Evolutionary conservation across 1,140 invertebrate species (phyloP), one percentile per base, ranked within the genome.

Genomic region (Heliconius himera): DNA sequence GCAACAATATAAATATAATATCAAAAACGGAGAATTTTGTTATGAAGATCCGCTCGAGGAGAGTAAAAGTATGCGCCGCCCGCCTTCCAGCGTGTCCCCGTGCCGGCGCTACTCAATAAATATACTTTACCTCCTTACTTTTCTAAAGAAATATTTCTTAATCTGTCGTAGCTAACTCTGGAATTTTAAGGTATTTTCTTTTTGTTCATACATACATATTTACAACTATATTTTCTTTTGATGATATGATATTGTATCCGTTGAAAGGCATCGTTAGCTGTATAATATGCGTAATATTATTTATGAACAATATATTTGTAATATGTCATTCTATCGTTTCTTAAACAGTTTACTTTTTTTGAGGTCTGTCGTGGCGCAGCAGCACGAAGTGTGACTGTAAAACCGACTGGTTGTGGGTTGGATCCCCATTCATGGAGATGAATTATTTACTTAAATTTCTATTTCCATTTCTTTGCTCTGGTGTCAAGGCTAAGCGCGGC

Each of bases 1-100:
- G 90, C 90, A 89, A 94, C 88, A 92, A 91, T 91, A 93, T 91
- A 93, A 93, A 92, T 94, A 94, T 94, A 93, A 94, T 93, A 93
- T 93, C 91, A 93, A 94, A 46, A 94, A 93, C 89, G 91, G 88
- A 91, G 93, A 94, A 94, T 94, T 94, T 94, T 89, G 90, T 94
- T 94, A 94, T 94, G 93, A 94, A 94, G 91, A 94, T 92, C 91
- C 87, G 93, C 90, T 92, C 90, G 87, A 81, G 86, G 88, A 89
- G 89, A 87, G 90, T 87, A 88, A 91, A 94, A 90, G 84, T 92
- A 94, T 93, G 91, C 90, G 87, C 82, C 86, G 84, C 84, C 85
- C 83, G 83, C 85, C 87, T 82, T 82, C 82, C 79, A 77, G 73
- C 82, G 82, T 79, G 70, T 77, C 82, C 82, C 83, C 81, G 74